Evolutionary conservation across 2,888 invertebrate species (phyloP), one percentile per base, ranked within the genome.

Genomic region (Drosophila differens): DNA sequence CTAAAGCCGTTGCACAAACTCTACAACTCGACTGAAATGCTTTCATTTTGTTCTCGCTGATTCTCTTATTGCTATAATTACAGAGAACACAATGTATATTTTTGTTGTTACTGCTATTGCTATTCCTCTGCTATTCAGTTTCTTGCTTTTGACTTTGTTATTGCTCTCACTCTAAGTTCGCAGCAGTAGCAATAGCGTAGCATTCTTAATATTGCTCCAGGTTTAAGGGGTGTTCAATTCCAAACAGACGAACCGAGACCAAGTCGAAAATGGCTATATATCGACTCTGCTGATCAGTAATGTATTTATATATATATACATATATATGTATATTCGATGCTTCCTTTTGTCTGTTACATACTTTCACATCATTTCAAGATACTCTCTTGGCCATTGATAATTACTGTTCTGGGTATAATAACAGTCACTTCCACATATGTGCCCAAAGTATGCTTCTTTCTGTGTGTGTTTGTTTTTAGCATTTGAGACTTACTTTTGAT

Each of bases 361-460:
- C 14, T 47, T n/a, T 25, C 1, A 25, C 2, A 47, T 9, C 4
- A 47, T 16, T 47, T 47, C 25, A 25, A 47, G 25, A 47, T 16
- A 47, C 47, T 25, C 47, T 9, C 7, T 16, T 25, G 9, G 16
- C 9, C 25, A 47, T 9, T 47, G 25, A 16, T 9, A 9, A 4
- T 25, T 16, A 7, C 16, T 16, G 25, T 9, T 47, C 16, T 25
- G 25, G 25, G 25, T 47, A 9, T 47, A 16, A 25, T 41, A 33
- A 52, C 44, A 65, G 52, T 52, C 37, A 79, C 72, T 79, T 77
- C 35, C 73, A 72, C 78, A 82, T 74, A 74, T 80, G 71, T 55
- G 57, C 69, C n/a, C 55, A 49, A 59, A 55, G 63, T 63, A 57
- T 52, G 66, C 68, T 47, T 54, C 30, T 47, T 2, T 52, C 28